Evolutionary conservation across 1,140 invertebrate species (phyloP), one percentile per base, ranked within the genome.

Genomic region (Temnothorax nylanderi): DNA sequence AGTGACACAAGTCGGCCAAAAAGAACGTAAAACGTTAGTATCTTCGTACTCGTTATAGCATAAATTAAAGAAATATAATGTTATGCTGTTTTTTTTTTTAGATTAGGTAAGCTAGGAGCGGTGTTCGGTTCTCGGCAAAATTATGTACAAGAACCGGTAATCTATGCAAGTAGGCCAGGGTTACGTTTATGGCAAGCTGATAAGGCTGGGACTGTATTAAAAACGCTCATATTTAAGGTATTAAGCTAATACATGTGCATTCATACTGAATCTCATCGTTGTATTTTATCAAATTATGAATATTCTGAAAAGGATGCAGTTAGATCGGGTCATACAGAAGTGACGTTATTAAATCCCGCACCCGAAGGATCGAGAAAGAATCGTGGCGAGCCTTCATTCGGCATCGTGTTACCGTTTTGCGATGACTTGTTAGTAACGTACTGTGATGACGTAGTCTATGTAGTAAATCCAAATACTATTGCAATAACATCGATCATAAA

Each of bases 161-260:
- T 98, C 72, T 98, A 97, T 95, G 97, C 97, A 88, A 97, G 97
- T 58, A 96, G 98, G 72, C 97, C 98, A 41, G 98, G 98, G 26
- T 94, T 98, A 64, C 95, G 98, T 60, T 95, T 99, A 77, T 99
- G 98, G 98, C 96, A 97, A 87, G 97, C 98, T 13, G 97, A 98
- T 94, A 95, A 96, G 76, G 92, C 95, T 84, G 98, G 98, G 8
- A 96, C 96, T 91, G 98, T 99, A n/a, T 93, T 96, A n/a, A 97
- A 98, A 95, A 99, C 98, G 1, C 95, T 98, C 44, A 96, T 98
- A 16, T 98, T 98, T 93, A 98, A 98, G 95, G 97, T 97, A 93
- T 67, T 32, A 69, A 71, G 75, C 85, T 64, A 54, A 88, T 51
- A 21, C 26, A 58, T 60, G 32, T 86, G 74, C 74, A 60, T 64